Percentiles rank a stretch among this genome's conserved stretches.
phyloP scores from a whole-genome alignment of 1,140 invertebrate genomes.

The Ganaspis sp. region DNA sequence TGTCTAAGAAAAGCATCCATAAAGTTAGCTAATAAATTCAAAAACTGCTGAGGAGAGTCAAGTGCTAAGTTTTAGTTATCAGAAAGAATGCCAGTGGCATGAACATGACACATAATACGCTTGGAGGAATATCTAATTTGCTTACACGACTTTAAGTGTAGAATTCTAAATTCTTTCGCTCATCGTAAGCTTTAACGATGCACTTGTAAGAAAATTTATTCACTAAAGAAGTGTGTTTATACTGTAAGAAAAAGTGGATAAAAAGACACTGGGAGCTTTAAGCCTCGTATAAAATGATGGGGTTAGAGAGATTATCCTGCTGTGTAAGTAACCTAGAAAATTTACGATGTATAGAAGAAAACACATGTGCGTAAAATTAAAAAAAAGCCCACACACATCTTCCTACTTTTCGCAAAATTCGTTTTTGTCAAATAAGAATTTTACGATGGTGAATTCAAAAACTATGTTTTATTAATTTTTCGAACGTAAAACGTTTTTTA shows the following conservation, averaged over 20 bases:
- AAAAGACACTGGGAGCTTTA: not conserved
- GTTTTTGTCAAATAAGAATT: no score
- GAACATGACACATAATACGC: not conserved
- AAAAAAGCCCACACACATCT: no score
- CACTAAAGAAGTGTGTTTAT: slow-evolving; percentile 4
- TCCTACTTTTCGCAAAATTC: no score
- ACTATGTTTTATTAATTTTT: no score
- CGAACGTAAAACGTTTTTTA: no score
- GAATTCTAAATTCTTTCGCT: not conserved
- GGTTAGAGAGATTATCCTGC: not conserved
- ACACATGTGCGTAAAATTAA: not conserved
- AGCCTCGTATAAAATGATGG: not conserved
- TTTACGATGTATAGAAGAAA: not conserved
- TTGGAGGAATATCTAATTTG: slow-evolving; percentile 6
- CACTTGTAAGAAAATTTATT: slow-evolving; percentile 1
- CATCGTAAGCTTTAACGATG: slow-evolving; percentile 1
- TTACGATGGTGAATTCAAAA: no score
- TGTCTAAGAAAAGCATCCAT: no score
- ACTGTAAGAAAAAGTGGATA: not conserved
- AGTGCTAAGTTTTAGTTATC: no score
- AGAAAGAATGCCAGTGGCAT: not conserved
- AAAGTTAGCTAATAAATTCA: no score
- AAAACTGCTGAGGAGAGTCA: no score
- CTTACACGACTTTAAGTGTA: not conserved
- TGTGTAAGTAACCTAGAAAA: not conserved